Evolutionary conservation across 2,113 vertebrate species (phyloP).

Genomic region (Aix galericulata): DNA sequence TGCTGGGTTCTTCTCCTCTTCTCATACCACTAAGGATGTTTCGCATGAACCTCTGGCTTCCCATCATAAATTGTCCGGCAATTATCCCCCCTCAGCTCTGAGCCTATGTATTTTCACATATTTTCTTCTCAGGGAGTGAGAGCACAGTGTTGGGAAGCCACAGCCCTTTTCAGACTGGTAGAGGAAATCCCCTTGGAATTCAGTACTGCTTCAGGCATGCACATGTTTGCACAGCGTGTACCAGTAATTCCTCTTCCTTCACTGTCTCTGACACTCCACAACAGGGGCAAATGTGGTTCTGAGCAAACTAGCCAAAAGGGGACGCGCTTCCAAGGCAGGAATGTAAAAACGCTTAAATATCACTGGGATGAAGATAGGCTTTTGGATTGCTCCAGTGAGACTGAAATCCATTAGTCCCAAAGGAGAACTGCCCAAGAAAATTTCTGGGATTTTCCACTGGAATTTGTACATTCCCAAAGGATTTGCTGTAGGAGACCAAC

Average conservation of each 20-base stretch:
- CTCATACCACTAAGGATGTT: background rate
- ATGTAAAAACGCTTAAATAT: background rate
- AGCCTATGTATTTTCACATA: background rate
- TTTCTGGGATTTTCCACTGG: constrained; percentile 41
- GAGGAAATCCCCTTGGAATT: constrained; percentile 34
- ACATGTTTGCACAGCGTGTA: background rate
- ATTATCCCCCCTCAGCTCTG: background rate
- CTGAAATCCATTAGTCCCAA: background rate
- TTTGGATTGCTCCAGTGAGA: background rate
- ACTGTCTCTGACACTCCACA: background rate
- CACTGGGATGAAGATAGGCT: background rate
- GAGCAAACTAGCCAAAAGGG: background rate
- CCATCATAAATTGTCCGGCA: background rate
- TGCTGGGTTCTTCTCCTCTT: background rate
- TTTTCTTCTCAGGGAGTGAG: background rate
- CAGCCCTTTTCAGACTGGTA: background rate
- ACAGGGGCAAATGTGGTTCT: background rate
- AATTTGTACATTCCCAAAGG: constrained; percentile 26
- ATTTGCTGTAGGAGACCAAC: constrained; percentile 18
- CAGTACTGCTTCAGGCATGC: background rate
- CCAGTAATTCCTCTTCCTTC: background rate
- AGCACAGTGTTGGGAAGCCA: background rate
- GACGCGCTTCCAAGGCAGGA: background rate
- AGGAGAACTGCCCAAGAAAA: background rate
- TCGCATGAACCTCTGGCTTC: background rate